Base-by-base conservation (phyloP, 2,797 vertebrate genomes). In the Myotis planiceps region DNA sequence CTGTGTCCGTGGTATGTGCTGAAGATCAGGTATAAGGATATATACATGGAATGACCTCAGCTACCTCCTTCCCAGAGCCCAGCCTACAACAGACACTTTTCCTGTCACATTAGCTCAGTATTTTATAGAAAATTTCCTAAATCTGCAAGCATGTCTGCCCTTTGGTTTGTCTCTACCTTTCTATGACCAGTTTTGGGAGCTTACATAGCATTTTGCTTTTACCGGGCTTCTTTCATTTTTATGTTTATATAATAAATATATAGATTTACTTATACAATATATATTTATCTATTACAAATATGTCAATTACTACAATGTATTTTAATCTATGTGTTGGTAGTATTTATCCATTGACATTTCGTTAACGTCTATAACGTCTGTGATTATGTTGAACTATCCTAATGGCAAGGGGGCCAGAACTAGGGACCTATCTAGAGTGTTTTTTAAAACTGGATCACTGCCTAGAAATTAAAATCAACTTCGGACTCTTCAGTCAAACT, bases 91-190 rank as follows among this genome's bases (percentile, higher is more conserved):
- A 83, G 18, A 25, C 7, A 18, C 69, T 89, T 94, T 96, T 90
- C 23, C 91, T 72, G 16, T 92, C 58, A 90, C n/a, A 88, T 82
- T 83, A 27, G 5, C 74, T 92, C 66, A 87, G 4, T 85, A 55
- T 94, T 96, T 93, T 93, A 90, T 25, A 97, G 80, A 94, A 92
- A 92, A 21, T 83, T 97, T 68, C 55, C 51, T 74, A 95, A 86
- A 84, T 92, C 72, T 68, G 65, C 88, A 96, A 58, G 34, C 74
- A 88, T 29, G 83, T 68, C 74, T 66, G 81, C 16, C 37, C 81
- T 97, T 96, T 82, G 19, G n/a, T 92, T 94, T 94, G n/a, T 78
- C 81, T 49, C 78, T 82, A 19, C 10, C 53, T 95, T 95, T 65
- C 90, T 95, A 68, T 81, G 80, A 79, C 19, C 49, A 60, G 9